These are phyloP conservation scores for Microcebus ravelobensis DNA, from an alignment of 2,113 vertebrate species.

Conservation along the genomic window DNA sequence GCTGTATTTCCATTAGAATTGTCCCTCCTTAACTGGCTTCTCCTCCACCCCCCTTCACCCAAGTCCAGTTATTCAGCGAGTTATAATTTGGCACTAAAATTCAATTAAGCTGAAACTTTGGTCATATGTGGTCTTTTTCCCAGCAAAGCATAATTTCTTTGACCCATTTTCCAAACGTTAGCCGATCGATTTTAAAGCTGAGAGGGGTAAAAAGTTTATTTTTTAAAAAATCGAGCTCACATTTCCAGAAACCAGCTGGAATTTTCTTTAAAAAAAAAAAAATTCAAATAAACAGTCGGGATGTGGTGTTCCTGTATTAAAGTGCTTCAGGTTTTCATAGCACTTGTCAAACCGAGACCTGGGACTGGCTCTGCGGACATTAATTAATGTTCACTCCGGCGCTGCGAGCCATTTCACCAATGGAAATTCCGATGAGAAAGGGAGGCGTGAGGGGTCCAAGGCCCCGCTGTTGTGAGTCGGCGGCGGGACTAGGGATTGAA, in stretches of 20 bases:
- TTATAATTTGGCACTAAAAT: conserved; percentile 81
- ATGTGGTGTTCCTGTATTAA: neutral
- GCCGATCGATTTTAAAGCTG: neutral
- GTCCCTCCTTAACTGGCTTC: neutral
- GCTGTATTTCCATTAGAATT: conserved; percentile 79
- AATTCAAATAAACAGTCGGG: conserved; percentile 8
- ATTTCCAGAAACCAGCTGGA: conserved; percentile 6
- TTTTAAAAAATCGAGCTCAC: neutral
- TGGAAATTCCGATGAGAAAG: conserved; percentile 53
- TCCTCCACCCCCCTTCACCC: conserved; percentile 49
- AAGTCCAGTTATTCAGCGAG: conserved; percentile 55
- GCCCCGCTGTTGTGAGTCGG: conserved; percentile 22
- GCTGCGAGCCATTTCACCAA: neutral
- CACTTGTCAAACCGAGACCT: neutral
- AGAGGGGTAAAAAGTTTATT: neutral
- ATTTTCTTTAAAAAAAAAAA: neutral
- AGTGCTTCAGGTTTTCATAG: neutral
- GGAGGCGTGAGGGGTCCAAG: conserved; percentile 26
- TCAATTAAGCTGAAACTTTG: conserved; percentile 73
- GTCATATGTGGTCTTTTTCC: conserved; percentile 52
- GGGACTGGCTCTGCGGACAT: neutral
- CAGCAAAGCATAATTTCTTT: conserved; percentile 44
- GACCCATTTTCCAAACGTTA: conserved; percentile 49
- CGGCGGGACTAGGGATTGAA: conserved; percentile 25
- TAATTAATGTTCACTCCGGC: neutral